Base-by-base conservation (phyloP, 2,113 vertebrate species). In the Grus americana region DNA sequence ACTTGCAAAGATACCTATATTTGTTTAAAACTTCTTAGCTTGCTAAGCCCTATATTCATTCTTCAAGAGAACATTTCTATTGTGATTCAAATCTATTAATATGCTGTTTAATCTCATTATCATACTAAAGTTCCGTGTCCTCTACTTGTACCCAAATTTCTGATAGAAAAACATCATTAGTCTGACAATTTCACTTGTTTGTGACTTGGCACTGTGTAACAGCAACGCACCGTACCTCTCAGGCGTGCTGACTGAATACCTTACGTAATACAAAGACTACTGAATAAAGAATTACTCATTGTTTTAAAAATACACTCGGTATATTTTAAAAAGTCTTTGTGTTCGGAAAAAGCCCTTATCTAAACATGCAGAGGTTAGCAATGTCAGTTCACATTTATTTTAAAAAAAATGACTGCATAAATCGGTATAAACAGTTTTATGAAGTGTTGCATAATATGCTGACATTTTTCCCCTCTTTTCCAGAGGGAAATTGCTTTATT, bases 281-380 rank as follows among this genome's bases (percentile, higher is more conserved):
- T 16, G 44, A 79, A 44, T 38, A 70, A 78, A 92, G 47, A 71
- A 90, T 89, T 90, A 80, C 70, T 80, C 38, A 61, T 32, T 67
- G 63, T 76, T 95, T 96, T 62, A 96, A 93, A 97, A 96, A 95
- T 75, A 87, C 30, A 83, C 20, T 40, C 36, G 5, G n/a, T 63
- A 40, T 78, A 22, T 81, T 95, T 95, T 74, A 2, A 2, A 62
- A 83, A 66, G 17, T 44, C n/a, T 72, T 68, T 78, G 19, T 55
- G 30, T 73, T 78, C 49, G 68, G 67, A 79, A 86, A 86, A 85
- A 42, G 9, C 7, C 18, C 70, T 88, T 62, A 86, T 72, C 79
- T 83, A 91, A 95, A 96, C 42, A 76, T 11, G 15, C 58, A 88
- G 65, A 79, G 79, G 79, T 86, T 93, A 92, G 80, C 71, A 85